These are phyloP conservation scores for Neofelis nebulosa DNA, from an alignment of 2,113 vertebrate species.

Conservation along the genomic window DNA sequence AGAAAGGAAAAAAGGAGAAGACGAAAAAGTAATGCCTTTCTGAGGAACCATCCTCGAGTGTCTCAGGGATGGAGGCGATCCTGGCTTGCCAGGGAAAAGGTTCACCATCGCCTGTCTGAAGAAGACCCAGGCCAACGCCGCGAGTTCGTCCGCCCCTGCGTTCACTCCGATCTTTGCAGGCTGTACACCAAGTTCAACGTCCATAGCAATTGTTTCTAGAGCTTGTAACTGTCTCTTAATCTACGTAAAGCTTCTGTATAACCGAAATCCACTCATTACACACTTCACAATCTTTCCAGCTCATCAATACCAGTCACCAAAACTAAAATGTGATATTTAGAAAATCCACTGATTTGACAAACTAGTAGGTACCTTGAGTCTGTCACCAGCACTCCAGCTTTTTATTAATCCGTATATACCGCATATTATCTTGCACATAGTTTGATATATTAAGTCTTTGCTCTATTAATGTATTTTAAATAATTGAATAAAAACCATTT, in stretches of 20 bases:
- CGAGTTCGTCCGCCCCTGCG: fast-evolving
- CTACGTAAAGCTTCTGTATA: not conserved
- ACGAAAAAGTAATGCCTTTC: slow-evolving; percentile 63
- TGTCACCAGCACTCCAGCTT: not conserved
- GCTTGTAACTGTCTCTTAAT: not conserved
- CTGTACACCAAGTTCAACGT: not conserved
- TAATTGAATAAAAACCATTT: slow-evolving; percentile 56
- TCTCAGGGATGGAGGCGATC: not conserved
- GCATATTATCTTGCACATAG: not conserved
- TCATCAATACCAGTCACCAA: not conserved
- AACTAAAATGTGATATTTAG: not conserved
- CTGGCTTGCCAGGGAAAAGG: not conserved
- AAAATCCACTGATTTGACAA: not conserved
- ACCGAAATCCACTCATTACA: not conserved
- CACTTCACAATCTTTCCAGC: not conserved
- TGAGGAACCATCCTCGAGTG: not conserved
- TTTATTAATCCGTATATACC: not conserved
- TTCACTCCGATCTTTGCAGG: not conserved
- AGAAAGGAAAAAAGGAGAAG: slow-evolving; percentile 55
- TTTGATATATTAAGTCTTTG: slow-evolving; percentile 40
- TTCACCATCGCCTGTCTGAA: not conserved
- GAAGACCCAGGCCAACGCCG: fast-evolving
- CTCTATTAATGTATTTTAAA: not conserved
- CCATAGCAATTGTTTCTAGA: not conserved
- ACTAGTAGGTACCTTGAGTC: too few species aligned